Evolutionary conservation across 1,140 invertebrate species (phyloP).

Genomic region (Sycophila sp.): DNA sequence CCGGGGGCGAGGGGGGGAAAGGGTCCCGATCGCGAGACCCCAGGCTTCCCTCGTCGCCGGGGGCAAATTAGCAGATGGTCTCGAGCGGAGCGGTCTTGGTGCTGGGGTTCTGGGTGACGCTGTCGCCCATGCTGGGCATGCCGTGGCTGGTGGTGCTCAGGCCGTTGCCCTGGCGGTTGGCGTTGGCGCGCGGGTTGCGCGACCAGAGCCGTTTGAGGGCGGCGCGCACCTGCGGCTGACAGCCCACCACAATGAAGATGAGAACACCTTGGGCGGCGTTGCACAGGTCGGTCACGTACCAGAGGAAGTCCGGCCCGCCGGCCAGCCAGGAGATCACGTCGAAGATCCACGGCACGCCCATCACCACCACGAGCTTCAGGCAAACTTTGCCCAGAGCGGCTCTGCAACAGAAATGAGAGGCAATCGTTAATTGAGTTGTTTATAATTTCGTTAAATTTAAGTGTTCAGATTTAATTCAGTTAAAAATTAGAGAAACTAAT

Average conservation of each 20-base stretch:
- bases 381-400: constrained; percentile 81
- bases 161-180: constrained; percentile 65
- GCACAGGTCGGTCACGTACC: constrained; percentile 83
- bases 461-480: too few relatives aligned
- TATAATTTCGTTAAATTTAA: too few relatives aligned
- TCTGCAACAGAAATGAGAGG: constrained; percentile 63
- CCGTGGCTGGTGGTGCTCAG: constrained; percentile 76
- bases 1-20: not conserved
- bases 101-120: constrained; percentile 76
- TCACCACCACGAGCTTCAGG: constrained; percentile 84
- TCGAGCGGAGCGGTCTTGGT: constrained; percentile 71
- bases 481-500: too few relatives aligned
- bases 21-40: not conserved
- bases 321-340: constrained; percentile 80
- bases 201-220: constrained; percentile 75
- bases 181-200: constrained; percentile 67
- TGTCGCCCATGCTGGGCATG: constrained; percentile 79
- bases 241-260: constrained; percentile 88
- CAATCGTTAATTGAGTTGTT: too few relatives aligned
- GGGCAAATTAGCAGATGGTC: constrained; percentile 66
- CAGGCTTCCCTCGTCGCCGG: not conserved
- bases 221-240: constrained; percentile 83
- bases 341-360: constrained; percentile 87
- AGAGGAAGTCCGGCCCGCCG: constrained; percentile 79
- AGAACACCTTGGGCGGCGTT: constrained; percentile 88